A percentile compares a stretch with the other conserved stretches of the same genome.
phyloP scores from a whole-genome alignment of 2,113 vertebrate genomes.

The Struthio camelus region DNA sequence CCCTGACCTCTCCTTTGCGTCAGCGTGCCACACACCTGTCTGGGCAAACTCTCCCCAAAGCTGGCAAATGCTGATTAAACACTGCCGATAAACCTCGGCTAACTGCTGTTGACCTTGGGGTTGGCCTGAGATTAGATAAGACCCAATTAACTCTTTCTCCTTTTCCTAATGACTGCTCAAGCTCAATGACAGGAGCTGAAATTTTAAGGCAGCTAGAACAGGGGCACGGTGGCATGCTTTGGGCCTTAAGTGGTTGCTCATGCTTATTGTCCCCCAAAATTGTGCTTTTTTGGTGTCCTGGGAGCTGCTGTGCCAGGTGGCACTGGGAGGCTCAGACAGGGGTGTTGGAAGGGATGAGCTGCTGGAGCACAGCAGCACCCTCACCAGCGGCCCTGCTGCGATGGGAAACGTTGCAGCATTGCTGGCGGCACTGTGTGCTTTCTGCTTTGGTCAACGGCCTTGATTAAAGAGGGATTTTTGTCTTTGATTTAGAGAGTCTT shows the following conservation, averaged over 20 bases:
- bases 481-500: constrained; percentile 66
- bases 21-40: neutral
- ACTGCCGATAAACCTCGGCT: constrained; percentile 18
- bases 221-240: neutral
- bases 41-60: neutral
- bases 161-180: neutral
- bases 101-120: neutral
- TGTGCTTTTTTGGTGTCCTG: neutral
- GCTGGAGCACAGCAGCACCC: neutral
- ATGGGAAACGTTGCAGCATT: neutral
- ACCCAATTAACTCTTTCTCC: neutral
- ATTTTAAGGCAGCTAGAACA: neutral
- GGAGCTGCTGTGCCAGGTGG: neutral
- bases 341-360: neutral
- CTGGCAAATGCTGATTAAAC: constrained; percentile 13
- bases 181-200: neutral
- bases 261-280: neutral
- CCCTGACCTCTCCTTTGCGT: neutral
- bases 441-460: constrained; percentile 50
- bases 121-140: constrained; percentile 29
- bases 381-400: neutral
- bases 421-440: neutral
- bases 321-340: neutral
- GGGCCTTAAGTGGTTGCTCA: neutral
- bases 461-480: constrained; percentile 66